Evolutionary conservation across 2,888 invertebrate species (phyloP).

Genomic region (Caenorhabditis becei): DNA sequence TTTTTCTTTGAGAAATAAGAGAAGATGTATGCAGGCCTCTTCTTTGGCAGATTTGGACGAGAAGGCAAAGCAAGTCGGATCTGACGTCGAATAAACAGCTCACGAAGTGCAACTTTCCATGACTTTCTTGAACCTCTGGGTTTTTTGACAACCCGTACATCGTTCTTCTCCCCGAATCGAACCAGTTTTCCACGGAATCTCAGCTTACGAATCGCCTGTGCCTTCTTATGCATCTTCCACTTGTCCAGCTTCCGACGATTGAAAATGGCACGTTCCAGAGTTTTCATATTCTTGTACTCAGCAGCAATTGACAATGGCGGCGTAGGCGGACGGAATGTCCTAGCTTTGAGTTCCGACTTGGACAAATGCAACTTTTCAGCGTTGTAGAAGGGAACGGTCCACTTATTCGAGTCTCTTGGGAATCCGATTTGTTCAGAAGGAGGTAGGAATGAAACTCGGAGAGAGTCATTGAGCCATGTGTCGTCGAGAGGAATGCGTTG

Average conservation of each 20-base stretch:
- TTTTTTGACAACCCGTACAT: background rate
- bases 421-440: background rate
- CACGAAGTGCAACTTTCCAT: conserved; percentile 17
- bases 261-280: conserved; percentile 8
- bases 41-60: background rate
- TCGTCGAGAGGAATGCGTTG: conserved; percentile 32
- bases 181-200: conserved; percentile 23
- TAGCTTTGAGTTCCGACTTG: background rate
- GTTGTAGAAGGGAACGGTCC: conserved; percentile 49
- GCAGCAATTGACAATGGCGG: conserved; percentile 20
- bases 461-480: conserved; percentile 19
- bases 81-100: no score
- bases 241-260: background rate
- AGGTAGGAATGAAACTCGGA: conserved; percentile 24
- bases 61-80: background rate
- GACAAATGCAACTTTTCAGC: background rate
- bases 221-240: conserved; percentile 1
- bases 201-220: conserved; percentile 12
- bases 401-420: conserved; percentile 22
- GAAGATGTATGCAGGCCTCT: background rate
- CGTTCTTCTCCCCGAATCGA: background rate
- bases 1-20: background rate
- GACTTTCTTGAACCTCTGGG: background rate
- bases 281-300: conserved; percentile 28
- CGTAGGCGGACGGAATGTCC: conserved; percentile 42